phyloP scores from a whole-genome alignment of 2,113 vertebrate species.

The Egretta garzetta region DNA sequence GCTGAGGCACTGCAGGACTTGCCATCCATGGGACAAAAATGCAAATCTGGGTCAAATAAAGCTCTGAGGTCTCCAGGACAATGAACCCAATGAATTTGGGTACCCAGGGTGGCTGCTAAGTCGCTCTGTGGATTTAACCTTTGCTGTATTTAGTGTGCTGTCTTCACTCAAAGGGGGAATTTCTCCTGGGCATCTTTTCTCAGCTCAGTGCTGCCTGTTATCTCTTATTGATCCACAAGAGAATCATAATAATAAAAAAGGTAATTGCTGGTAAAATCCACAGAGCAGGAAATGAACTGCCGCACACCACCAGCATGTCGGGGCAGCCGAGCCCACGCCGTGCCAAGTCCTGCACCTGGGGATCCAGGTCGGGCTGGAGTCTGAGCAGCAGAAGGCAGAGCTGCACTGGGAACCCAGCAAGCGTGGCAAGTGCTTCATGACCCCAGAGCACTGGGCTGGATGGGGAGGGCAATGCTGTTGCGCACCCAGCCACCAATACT shows the following conservation, averaged over 20 bases:
- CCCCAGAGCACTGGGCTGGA: not conserved
- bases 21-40: not conserved
- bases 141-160: not conserved
- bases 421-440: not conserved
- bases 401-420: not conserved
- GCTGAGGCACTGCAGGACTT: not conserved
- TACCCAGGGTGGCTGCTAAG: not conserved
- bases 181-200: not conserved
- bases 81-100: not conserved
- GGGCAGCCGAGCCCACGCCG: not conserved
- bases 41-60: not conserved
- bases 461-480: not conserved
- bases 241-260: not conserved
- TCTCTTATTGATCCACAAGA: not conserved
- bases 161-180: not conserved
- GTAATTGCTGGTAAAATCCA: not conserved
- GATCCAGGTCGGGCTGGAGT: fast-evolving
- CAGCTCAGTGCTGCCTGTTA: not conserved
- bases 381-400: not conserved
- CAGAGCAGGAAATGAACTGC: not conserved
- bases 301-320: fast-evolving
- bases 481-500: fast-evolving
- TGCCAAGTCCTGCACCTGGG: not conserved
- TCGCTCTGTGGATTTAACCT: not conserved
- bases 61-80: not conserved